Evolutionary conservation across 2,797 vertebrate species (phyloP), one percentile per base, ranked within the genome.

Genomic region (Channa striata): DNA sequence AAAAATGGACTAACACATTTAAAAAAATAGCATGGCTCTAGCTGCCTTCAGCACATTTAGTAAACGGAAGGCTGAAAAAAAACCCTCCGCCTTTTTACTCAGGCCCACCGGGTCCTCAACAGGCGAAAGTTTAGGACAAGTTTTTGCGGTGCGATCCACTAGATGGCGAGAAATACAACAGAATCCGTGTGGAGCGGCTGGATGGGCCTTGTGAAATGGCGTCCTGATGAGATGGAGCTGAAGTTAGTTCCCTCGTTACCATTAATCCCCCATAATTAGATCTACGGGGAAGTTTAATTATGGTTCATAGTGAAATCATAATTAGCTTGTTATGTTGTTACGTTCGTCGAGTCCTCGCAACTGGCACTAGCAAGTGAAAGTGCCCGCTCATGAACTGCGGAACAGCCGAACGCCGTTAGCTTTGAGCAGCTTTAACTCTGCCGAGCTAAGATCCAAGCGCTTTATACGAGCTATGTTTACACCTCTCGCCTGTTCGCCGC

Each of bases 121-220:
- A 36, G n/a, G 33, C n/a, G 3, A 8, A 60, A 2, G 48, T 72
- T 49, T 5, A 6, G 49, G 34, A 58, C 30, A 44, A 23, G 21
- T 39, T 8, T n/a, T 49, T 17, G 46, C 2, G 13, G 36, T 75
- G 51, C 17, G 2, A 6, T 36, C 87, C 93, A 84, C 87, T 85
- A 93, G 93, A 91, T 91, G 92, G 90, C 85, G 78, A 36, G 13
- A 82, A 49, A 80, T 8, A 51, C 89, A 64, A 70, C 5, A 48
- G 17, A 63, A 85, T 68, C 3, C 44, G 40, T 0, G 19, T 1
- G 5, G 25, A 2, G 14, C 2, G 36, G 63, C 50, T 46, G 44
- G 59, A 21, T 8, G 16, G 77, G 84, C 76, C 88, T 87, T 91
- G 79, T 89, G 91, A 93, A 93, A 93, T 93, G 92, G 92, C 92